Base-by-base conservation (phyloP, 2,113 vertebrate genomes). In the Lepisosteus osseus region DNA sequence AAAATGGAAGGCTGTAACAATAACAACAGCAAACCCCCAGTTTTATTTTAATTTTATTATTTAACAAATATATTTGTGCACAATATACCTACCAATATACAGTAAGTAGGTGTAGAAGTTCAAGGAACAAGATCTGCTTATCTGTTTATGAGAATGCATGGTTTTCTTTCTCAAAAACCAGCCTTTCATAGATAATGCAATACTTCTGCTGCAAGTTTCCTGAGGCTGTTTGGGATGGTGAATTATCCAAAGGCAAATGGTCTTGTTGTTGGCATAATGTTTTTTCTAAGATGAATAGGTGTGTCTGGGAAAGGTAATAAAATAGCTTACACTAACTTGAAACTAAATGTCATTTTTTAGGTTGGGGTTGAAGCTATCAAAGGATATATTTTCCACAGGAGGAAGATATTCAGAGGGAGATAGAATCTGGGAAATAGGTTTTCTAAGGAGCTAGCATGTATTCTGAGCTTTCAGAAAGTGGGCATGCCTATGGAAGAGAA, bases 241-340 rank as follows among this genome's bases (percentile, higher is more conserved):
- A 76, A 73, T 78, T 86, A 79, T 82, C 80, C 67, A 80, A 77
- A 79, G 78, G 82, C 82, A 85, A 71, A 86, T 83, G 80, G 80
- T 83, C 73, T 74, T 84, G 78, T 80, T 78, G 82, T 86, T 86
- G 87, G 85, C 83, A 87, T 87, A 87, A 85, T 89, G 85, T 88
- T 86, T 51, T 82, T 70, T 65, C 74, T 76, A 78, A 82, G 84
- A 87, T 84, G 77, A 74, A 72, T 73, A 76, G 78, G 74, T 77
- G 70, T 74, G 74, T 74, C 75, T 85, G 72, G 41, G 45, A 82
- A 84, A 81, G 76, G 76, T 76, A 71, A 80, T 86, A 82, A 85
- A 81, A 47, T 76, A 77, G 74, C 82, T 80, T 83, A 83, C 85
- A 79, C 83, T 88, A 79, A 78, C 80, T 82, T 78, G 76, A 82